These are phyloP conservation scores for Rhadina sibilatrix DNA, from an alignment of 2,113 vertebrate genomes.

Conservation along the genomic window DNA sequence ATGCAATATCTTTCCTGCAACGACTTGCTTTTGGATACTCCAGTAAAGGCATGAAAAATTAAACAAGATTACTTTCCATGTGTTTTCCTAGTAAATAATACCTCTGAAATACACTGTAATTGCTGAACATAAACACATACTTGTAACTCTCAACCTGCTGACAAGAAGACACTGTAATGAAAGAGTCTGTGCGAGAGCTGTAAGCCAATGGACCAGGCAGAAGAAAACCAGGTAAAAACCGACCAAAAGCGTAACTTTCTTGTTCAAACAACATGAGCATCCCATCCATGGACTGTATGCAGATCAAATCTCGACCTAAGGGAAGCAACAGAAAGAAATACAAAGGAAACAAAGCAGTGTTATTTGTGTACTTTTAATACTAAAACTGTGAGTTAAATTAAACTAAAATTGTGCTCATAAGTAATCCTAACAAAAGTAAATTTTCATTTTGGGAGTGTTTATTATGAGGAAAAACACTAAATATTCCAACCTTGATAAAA, in stretches of 20 bases:
- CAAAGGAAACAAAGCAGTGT: slow-evolving; percentile 5
- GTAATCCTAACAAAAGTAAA: background rate
- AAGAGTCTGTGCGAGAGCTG: slow-evolving; percentile 89
- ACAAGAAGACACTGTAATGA: slow-evolving; percentile 91
- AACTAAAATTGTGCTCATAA: background rate
- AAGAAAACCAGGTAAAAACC: slow-evolving; percentile 92
- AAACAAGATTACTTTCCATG: background rate
- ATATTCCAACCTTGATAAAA: background rate
- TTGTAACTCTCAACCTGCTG: slow-evolving; percentile 94
- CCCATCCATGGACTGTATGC: slow-evolving; percentile 97
- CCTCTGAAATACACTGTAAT: background rate
- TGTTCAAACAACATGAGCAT: slow-evolving; percentile 98
- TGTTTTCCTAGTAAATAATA: background rate
- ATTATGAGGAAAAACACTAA: background rate
- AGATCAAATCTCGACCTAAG: slow-evolving; percentile 92
- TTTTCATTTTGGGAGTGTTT: background rate
- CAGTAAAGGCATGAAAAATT: background rate
- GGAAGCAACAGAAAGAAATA: background rate
- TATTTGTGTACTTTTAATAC: background rate
- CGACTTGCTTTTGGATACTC: background rate
- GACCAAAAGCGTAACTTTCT: slow-evolving; percentile 93
- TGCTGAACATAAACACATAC: slow-evolving; percentile 69
- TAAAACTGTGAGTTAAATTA: background rate
- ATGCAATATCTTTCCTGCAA: background rate
- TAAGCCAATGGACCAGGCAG: slow-evolving; percentile 91